These are phyloP conservation scores for Drosophila sordidapex DNA, from an alignment of 2,888 invertebrate species.

Conservation along the genomic window DNA sequence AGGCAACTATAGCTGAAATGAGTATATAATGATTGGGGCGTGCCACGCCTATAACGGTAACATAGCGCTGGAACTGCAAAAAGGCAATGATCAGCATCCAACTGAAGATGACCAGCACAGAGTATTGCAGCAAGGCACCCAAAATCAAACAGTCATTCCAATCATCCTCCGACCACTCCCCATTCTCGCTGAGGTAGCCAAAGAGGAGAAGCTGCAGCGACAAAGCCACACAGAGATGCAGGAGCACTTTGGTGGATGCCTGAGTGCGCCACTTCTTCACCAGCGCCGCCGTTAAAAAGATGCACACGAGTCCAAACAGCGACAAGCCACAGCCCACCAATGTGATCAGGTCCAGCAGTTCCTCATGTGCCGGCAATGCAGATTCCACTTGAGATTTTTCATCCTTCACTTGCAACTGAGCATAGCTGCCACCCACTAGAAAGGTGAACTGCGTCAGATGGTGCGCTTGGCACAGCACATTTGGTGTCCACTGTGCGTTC, in stretches of 20 bases:
- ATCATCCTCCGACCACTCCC: slow-evolving; percentile 58
- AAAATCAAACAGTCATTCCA: slow-evolving; percentile 86
- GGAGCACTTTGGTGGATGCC: slow-evolving; percentile 88
- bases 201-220: slow-evolving; percentile 86
- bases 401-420: slow-evolving; percentile 44
- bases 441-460: slow-evolving; percentile 88
- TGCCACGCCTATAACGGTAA: slow-evolving; percentile 87
- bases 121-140: slow-evolving; percentile 88
- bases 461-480: slow-evolving; percentile 86
- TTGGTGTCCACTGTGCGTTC: slow-evolving; percentile 11
- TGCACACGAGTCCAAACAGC: slow-evolving; percentile 87
- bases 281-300: slow-evolving; percentile 87
- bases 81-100: slow-evolving; percentile 91
- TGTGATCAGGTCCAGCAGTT: slow-evolving; percentile 87
- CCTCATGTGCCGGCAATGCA: slow-evolving; percentile 81
- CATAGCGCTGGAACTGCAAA: slow-evolving; percentile 89
- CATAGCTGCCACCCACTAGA: slow-evolving; percentile 83
- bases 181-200: slow-evolving; percentile 69
- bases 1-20: slow-evolving; percentile 88
- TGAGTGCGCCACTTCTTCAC: slow-evolving; percentile 88
- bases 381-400: slow-evolving; percentile 38
- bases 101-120: slow-evolving; percentile 88
- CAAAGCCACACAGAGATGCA: slow-evolving; percentile 88
- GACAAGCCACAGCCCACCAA: slow-evolving; percentile 87
- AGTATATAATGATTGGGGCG: slow-evolving; percentile 87